Evolutionary conservation across 1,140 invertebrate genomes (phyloP).

Genomic region (Thrips palmi): DNA sequence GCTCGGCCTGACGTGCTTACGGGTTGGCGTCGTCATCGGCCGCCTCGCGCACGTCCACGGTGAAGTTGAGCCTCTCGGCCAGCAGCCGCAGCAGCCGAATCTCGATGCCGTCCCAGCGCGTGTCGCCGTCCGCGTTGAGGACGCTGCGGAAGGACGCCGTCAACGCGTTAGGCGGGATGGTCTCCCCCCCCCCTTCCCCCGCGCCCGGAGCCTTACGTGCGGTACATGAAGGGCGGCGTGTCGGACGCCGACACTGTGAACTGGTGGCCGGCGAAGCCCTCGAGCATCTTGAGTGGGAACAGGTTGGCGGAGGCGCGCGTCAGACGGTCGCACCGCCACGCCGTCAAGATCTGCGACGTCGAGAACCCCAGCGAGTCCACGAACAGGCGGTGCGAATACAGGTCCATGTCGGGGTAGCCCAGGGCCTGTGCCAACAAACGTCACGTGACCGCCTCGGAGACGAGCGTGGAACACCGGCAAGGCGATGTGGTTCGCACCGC

Average conservation of each 20-base stretch:
- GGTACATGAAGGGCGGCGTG: slow-evolving; percentile 49
- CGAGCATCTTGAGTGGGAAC: slow-evolving; percentile 42
- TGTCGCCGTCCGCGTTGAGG: slow-evolving; percentile 24
- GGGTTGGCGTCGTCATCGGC: too few relatives aligned
- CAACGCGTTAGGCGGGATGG: background rate
- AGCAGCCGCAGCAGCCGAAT: slow-evolving; percentile 37
- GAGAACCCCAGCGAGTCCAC: slow-evolving; percentile 45
- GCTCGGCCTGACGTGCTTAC: too few relatives aligned
- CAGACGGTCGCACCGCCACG: slow-evolving; percentile 39
- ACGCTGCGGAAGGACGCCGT: slow-evolving; percentile 7
- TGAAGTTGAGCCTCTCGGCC: slow-evolving; percentile 41
- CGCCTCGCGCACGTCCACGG: slow-evolving; percentile 40
- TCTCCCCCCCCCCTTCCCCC: background rate
- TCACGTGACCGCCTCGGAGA: background rate
- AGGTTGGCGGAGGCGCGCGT: slow-evolving; percentile 36
- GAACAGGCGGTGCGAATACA: slow-evolving; percentile 50
- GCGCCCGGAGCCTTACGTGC: slow-evolving; percentile 24
- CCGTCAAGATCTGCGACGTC: slow-evolving; percentile 35
- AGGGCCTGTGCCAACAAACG: slow-evolving; percentile 1
- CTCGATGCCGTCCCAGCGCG: slow-evolving; percentile 48
- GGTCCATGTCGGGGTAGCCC: slow-evolving; percentile 14
- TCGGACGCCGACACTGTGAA: slow-evolving; percentile 41
- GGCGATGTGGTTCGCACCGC: slow-evolving; percentile 5
- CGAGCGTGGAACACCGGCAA: background rate
- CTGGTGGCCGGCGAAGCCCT: slow-evolving; percentile 48